Base-by-base conservation (phyloP, 2,888 invertebrate genomes). In the Unio pictorum region DNA sequence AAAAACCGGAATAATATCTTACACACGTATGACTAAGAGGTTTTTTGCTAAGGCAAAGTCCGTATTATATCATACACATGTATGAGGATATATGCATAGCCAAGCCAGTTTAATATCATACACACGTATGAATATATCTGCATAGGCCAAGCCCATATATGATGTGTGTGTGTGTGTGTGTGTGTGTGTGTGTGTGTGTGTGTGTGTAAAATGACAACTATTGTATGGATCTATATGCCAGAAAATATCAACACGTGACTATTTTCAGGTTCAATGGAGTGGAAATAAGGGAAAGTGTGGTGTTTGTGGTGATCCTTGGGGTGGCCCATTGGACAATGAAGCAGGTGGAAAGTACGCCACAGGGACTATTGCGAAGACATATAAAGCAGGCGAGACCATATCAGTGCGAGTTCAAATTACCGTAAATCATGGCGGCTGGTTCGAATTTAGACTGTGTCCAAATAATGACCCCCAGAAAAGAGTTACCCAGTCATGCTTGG, bases 221-320 rank as follows among this genome's bases (percentile, higher is more conserved):
- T 15, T 45, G 45, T 45, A 45, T 15, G 15, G 45, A 45, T 45
- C 45, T 45, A 11, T 45, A 15, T 11, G 15, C 15, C 45, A 45
- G 45, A 45, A 45, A 45, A 60, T 64, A 2, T 45, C 3, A 45
- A 45, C 45, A 45, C 15, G 11, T 45, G 45, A 15, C 11, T 34
- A 34, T 58, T 71, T 72, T 26, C 71, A 79, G 77, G 68, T 65
- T 23, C 79, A 79, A 23, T 79, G 71, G 72, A 68, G 75, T 58
- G 66, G 63, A 61, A 75, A 78, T 65, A 78, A 76, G 60, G 97
- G 97, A 1, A 93, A 93, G 82, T 97, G 97, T 87, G 97, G 97
- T 0, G 92, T 95, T 61, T 97, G 97, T 86, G 97, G 97, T 0
- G 97, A 97, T 89, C 94, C 96, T 4, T 94, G 93, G 86, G 76